Base-by-base conservation (phyloP, 1,140 invertebrate genomes). In the Homarus americanus region DNA sequence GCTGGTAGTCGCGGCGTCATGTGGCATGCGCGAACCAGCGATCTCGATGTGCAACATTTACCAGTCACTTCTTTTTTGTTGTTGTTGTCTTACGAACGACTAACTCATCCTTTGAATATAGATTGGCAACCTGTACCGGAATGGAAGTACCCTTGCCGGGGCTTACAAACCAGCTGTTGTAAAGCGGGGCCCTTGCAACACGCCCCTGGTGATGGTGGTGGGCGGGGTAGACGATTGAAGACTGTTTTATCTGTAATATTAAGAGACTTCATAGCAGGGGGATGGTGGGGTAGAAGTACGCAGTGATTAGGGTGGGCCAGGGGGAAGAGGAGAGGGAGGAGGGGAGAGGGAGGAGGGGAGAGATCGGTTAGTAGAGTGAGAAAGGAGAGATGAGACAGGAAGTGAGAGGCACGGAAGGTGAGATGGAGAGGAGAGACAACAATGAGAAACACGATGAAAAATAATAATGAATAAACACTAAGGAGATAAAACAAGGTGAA, bases 1-100 rank as follows among this genome's bases (percentile, higher is more conserved):
- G 41, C 41, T 79, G 40, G 38, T 4, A n/a, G 3, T 79, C 41
- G 41, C n/a, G 4, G 41, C 76, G 28, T 32, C 76, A 79, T 79
- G 76, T 79, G 76, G 76, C 41, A 28, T 49, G 76, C 76, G 41
- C 76, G 76, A 20, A 20, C 1, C 76, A 40, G 38, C 24, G 75
- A 28, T 79, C 41, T 79, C 41, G 10, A 3, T 15, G 4, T 36
- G 2, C 2, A 4, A 76, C 40, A 40, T 76, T 76, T 76, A 76
- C 9, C 20, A 7, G 44, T 49, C 15, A 7, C 4, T 58, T 58
- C 53, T 17, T 76, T 76, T 40, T 38, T 5, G 5, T 79, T 49
- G 4, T 79, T 53, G 49, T 79, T 28, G 12, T 53, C 5, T 32
- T 32, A 28, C n/a, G 2, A 24, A 79, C 12, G 28, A 32, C 41